Base-by-base conservation (phyloP, 2,888 invertebrate species). In the Biston stratarius region DNA sequence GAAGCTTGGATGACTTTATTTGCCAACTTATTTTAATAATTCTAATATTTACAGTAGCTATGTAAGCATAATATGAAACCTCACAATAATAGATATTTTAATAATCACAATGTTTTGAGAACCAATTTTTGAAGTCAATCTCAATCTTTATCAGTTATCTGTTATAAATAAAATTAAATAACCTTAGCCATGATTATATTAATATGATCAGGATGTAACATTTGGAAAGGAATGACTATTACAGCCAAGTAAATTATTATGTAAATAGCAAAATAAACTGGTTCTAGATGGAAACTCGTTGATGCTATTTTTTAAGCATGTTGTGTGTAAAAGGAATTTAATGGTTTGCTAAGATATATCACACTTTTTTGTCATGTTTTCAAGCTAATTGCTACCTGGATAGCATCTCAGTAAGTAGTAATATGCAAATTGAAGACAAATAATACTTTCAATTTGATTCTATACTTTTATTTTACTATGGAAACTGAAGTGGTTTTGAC, bases 51-150 rank as follows among this genome's bases (percentile, higher is more conserved):
- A 42, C 44, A 8, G 15, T 1, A 36, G 1, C 15, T 38, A 3
- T 33, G 10, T n/a, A 12, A 45, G 12, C 24, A 3, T 3, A 9
- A n/a, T 48, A 48, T 10, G 5, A 15, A 6, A 44, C 12, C 15
- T 48, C 5, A 48, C 38, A 5, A 38, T 38, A 8, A 10, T 49
- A 49, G 24, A 24, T 24, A 24, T 7, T 51, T 24, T 9, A 14
- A 40, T 47, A 51, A 14, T 7, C 9, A 12, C 36, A 61, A 53
- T 56, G 42, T 55, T 62, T 56, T 49, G 47, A 34, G n/a, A 61
- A 1, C 12, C 24, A 33, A 11, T 10, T 34, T 57, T n/a, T 14
- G 9, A 10, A 12, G 36, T 42, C 42, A 44, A 42, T 42, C 24
- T 56, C 40, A 36, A 40, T 56, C 55, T 44, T 56, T 38, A 38